Evolutionary conservation across 1,140 invertebrate species (phyloP).

Genomic region (Drosophila carrolli): DNA sequence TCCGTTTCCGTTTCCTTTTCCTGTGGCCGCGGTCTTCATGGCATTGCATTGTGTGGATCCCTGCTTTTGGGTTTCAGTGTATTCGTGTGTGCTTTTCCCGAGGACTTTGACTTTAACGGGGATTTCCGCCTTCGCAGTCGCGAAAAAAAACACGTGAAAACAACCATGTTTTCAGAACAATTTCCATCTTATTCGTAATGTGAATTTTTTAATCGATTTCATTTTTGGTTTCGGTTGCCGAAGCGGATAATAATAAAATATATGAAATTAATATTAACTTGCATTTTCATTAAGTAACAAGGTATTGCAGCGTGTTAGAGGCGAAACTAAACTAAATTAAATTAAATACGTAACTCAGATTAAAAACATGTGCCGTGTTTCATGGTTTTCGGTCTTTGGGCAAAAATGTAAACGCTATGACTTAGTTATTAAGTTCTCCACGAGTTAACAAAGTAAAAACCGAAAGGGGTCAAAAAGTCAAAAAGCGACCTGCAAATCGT

Average conservation of each 20-base stretch:
- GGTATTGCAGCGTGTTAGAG: conserved; percentile 46
- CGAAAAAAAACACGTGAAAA: conserved; percentile 52
- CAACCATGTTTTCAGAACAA: conserved; percentile 57
- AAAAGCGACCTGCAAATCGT: conserved; percentile 8
- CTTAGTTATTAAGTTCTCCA: conserved; percentile 70
- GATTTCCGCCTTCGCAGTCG: conserved; percentile 15
- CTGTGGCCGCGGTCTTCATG: conserved; percentile 55
- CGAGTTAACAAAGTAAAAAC: conserved; percentile 39
- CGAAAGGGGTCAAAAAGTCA: conserved; percentile 11
- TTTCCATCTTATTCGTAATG: conserved; percentile 55
- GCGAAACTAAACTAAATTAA: conserved; percentile 37
- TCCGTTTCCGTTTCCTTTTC: conserved; percentile 24
- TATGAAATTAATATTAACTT: conserved; percentile 47
- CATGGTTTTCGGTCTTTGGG: background rate
- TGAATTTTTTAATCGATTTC: conserved; percentile 58
- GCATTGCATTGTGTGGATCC: conserved; percentile 35
- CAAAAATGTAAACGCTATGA: conserved; percentile 68
- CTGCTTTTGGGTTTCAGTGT: conserved; percentile 7
- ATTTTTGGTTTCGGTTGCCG: conserved; percentile 32
- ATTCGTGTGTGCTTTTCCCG: conserved; percentile 2
- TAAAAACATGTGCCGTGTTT: conserved; percentile 31
- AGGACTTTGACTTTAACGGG: background rate
- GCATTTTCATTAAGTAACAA: conserved; percentile 33
- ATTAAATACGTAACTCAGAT: conserved; percentile 45
- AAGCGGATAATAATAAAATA: conserved; percentile 47